Base-by-base conservation (phyloP, 2,113 vertebrate genomes). In the Callipepla californica region DNA sequence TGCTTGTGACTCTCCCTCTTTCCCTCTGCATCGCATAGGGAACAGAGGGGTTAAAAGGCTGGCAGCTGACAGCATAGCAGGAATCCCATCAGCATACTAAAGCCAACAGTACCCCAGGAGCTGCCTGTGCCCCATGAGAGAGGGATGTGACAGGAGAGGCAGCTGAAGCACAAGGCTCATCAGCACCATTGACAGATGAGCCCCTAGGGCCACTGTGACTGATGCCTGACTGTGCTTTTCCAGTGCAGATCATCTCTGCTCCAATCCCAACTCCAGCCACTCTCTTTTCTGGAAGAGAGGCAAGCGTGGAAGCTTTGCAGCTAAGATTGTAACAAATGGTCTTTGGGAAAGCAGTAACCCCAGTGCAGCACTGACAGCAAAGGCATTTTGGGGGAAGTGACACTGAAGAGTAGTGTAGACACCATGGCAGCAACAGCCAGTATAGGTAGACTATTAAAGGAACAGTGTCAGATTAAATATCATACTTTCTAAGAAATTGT, bases 401-500 rank as follows among this genome's bases (percentile, higher is more conserved):
- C 34, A 21, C 67, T 80, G 51, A 76, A 44, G 13, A 38, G 34
- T 14, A 68, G 48, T 26, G 6, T 57, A 84, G 38, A 77, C 28
- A 75, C 0, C 0, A 11, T 19, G 45, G 38, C 38, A 95, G 38
- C 17, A 50, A 48, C 19, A 58, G 34, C 1, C 1, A 77, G 28
- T 20, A 38, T 16, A 80, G 68, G 55, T 22, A 77, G 44, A 83
- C 12, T 80, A 44, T 74, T 83, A 90, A 85, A 83, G 72, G 57
- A 75, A 45, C 36, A 51, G 23, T 94, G 80, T 68, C 85, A 90
- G 73, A 65, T 61, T 88, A 90, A 80, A 78, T 81, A 92, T 44
- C 22, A 67, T 70, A 68, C 34, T 51, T 80, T 19, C 34, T 67
- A 84, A 86, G 67, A 80, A 88, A 78, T 78, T 86, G 53, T 4